Evolutionary conservation across 2,113 vertebrate genomes (phyloP).

Genomic region (Amphiprion percula): DNA sequence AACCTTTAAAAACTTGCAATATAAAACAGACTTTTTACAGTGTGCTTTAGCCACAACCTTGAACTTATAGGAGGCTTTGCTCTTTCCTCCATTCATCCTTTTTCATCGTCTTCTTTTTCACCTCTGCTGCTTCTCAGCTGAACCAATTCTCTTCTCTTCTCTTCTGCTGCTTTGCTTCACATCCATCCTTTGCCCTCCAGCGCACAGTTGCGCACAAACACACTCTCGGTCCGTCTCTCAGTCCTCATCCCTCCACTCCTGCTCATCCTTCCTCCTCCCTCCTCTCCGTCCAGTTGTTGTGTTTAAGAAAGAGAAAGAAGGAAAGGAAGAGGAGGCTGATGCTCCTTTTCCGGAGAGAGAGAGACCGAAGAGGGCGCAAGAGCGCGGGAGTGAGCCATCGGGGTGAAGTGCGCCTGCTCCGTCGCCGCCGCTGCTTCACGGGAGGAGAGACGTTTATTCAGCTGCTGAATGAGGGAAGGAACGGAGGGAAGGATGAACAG

Average conservation of each 20-base stretch:
- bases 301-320: background rate
- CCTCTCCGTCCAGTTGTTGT: constrained; percentile 9
- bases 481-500: constrained; percentile 61
- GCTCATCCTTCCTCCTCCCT: constrained; percentile 46
- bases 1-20: too few species aligned
- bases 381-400: constrained; percentile 38
- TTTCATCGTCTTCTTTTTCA: too few species aligned
- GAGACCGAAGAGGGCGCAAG: constrained; percentile 14
- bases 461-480: constrained; percentile 58
- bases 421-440: constrained; percentile 40
- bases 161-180: constrained; percentile 45
- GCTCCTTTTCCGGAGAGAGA: constrained; percentile 7
- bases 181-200: background rate
- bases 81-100: background rate
- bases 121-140: background rate
- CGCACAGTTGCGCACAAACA: constrained; percentile 6
- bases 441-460: constrained; percentile 51
- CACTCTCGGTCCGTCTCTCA: constrained; percentile 30
- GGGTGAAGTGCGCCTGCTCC: constrained; percentile 59
- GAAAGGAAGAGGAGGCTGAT: background rate
- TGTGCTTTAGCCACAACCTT: background rate
- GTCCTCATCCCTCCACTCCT: constrained; percentile 27
- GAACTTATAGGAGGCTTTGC: background rate
- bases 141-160: background rate
- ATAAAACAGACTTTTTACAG: background rate